phyloP scores from a whole-genome alignment of 2,888 invertebrate species.

The Glaucopsyche alexis region DNA sequence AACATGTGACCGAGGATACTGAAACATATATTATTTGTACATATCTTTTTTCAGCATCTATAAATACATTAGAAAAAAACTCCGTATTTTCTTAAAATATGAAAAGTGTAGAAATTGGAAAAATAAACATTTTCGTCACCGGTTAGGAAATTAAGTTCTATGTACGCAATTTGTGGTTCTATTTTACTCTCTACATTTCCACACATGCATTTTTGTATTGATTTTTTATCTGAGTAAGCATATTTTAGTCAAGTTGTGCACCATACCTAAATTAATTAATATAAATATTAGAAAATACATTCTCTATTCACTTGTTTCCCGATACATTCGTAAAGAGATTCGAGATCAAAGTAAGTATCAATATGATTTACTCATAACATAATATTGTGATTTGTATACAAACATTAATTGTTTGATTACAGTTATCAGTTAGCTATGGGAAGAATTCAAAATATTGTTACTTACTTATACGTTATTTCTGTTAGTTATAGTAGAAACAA shows the following conservation, averaged over 20 bases:
- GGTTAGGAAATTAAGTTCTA: too few relatives aligned
- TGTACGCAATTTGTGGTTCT: too few relatives aligned
- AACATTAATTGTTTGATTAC: neutral
- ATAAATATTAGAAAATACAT: neutral
- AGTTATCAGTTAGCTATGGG: neutral
- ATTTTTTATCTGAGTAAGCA: neutral
- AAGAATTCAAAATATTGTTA: neutral
- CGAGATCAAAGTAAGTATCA: neutral
- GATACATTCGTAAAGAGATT: neutral
- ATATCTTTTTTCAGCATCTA: too few relatives aligned
- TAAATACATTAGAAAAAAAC: too few relatives aligned
- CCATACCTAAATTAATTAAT: neutral
- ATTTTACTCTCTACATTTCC: too few relatives aligned
- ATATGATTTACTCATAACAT: neutral
- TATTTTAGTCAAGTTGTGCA: neutral
- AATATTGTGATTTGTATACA: neutral
- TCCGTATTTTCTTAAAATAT: too few relatives aligned
- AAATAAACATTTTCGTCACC: too few relatives aligned
- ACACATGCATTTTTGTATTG: too few relatives aligned
- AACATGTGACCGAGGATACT: slow-evolving; percentile 30
- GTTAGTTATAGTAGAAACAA: neutral
- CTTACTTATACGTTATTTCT: neutral
- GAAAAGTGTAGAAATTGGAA: too few relatives aligned
- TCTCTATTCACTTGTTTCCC: neutral
- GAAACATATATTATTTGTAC: slow-evolving; percentile 2